A percentile compares a stretch with the other conserved stretches of the same genome.
Evolutionary conservation across 2,888 invertebrate species (phyloP).

Genomic region (Netelia melanura): DNA sequence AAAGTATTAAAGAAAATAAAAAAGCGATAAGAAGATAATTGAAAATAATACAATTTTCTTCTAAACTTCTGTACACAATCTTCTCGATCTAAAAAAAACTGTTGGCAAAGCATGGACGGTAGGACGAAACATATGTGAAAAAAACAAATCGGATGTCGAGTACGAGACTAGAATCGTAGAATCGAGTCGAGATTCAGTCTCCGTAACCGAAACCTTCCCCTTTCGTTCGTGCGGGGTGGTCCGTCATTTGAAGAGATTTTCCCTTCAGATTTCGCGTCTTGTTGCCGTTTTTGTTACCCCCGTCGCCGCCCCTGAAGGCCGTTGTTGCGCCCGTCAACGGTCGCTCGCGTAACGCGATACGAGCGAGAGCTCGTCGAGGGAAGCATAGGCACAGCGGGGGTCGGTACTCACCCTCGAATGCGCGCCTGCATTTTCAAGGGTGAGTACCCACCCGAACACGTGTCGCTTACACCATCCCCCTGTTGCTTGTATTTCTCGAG

Average conservation of each 20-base stretch:
- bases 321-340: slow-evolving; percentile 36
- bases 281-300: slow-evolving; percentile 42
- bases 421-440: slow-evolving; percentile 33
- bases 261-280: slow-evolving; percentile 57
- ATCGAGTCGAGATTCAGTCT: slow-evolving; percentile 33
- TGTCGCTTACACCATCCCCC: slow-evolving; percentile 59
- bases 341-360: slow-evolving; percentile 62
- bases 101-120: not conserved
- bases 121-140: not conserved
- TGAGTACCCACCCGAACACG: slow-evolving; percentile 64
- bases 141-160: not conserved
- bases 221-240: slow-evolving; percentile 21
- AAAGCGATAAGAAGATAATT: too few species aligned
- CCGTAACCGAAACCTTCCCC: slow-evolving; percentile 50
- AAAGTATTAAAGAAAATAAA: too few species aligned
- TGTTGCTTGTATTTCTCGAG: slow-evolving; percentile 60
- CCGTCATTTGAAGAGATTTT: slow-evolving; percentile 52
- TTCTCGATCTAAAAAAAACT: not conserved
- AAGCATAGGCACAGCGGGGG: slow-evolving; percentile 5
- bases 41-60: too few species aligned
- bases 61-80: too few species aligned
- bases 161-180: slow-evolving; percentile 50
- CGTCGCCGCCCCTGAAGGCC: slow-evolving; percentile 62
- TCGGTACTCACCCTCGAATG: slow-evolving; percentile 20
- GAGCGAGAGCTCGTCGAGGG: slow-evolving; percentile 52